Conservation (phyloP, 2,797 vertebrate genomes). For the Pseudocheirus occidentalis region DNA sequence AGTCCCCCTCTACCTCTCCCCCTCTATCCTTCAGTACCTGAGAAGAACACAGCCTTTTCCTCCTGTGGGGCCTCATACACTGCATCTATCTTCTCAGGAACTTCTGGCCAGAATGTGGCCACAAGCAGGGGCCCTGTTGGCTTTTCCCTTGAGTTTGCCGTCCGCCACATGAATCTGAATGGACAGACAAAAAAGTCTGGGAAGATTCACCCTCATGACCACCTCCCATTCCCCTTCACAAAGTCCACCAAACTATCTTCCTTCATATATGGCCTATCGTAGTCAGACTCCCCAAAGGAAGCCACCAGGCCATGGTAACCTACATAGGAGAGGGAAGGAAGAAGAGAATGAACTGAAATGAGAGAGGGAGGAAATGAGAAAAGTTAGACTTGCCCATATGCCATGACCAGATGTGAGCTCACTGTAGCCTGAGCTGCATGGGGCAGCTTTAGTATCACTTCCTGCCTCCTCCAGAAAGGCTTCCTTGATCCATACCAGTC, state of each 20-base stretch:
- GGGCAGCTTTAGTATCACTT: background rate
- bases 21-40: constrained; percentile 86
- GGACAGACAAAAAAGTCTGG: constrained; percentile 62
- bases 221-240: constrained; percentile 86
- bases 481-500: background rate
- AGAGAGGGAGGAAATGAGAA: background rate
- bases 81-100: constrained; percentile 95
- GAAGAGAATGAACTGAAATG: background rate
- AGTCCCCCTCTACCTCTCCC: background rate
- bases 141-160: constrained; percentile 90
- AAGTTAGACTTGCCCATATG: background rate
- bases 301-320: background rate
- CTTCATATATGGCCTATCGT: background rate
- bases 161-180: constrained; percentile 95
- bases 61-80: constrained; percentile 95
- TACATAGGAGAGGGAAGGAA: background rate
- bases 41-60: constrained; percentile 95
- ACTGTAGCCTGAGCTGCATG: background rate
- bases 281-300: background rate
- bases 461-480: constrained; percentile 31
- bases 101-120: constrained; percentile 96
- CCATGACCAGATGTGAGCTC: background rate
- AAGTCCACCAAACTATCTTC: constrained; percentile 53
- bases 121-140: constrained; percentile 94
- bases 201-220: constrained; percentile 89